Base-by-base conservation (phyloP, 2,797 vertebrate species). In the Ispidina picta region DNA sequence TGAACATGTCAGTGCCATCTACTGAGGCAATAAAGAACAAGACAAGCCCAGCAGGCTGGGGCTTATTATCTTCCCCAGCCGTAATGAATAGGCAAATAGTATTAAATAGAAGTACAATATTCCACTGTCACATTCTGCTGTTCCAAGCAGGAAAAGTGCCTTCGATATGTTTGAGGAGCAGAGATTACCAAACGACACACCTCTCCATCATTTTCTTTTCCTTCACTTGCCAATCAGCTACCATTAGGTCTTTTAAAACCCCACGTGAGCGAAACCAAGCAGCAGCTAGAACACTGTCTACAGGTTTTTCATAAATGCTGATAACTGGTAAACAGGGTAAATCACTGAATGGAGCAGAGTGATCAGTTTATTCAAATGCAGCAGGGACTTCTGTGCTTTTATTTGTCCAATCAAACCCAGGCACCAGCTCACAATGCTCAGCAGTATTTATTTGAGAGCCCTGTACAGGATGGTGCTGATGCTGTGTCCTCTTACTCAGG, bases 1-100 rank as follows among this genome's bases (percentile, higher is more conserved):
- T 8, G 51, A 86, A 77, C 82, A 74, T 74, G 86, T 56, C 88
- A 82, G 63, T 89, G 92, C 62, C 89, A 83, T 54, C 81, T 48
- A 90, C 89, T 28, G 52, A 79, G 66, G 87, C 58, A 64, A 56
- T 43, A 49, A 59, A 93, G 51, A 73, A 75, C 49, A 56, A 75
- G 89, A 56, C 66, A 54, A 83, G 59, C 81, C 83, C 86, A 66
- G 89, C 82, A 68, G 89, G 92, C 83, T 89, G 71, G 22, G 85
- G 44, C 87, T 83, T 74, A 55, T 83, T 68, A 82, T 88, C 85
- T 56, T 77, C 81, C 81, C 37, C 59, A 72, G 91, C 71, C 65
- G 43, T 85, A 84, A 90, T 46, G 90, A 86, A 72, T 33, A 72
- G 79, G 69, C 71, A 88, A 69, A 94, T 20, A 71, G 68, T 37